These are phyloP conservation scores for Xylophagus ater DNA, from an alignment of 2,888 invertebrate species.

Conservation along the genomic window DNA sequence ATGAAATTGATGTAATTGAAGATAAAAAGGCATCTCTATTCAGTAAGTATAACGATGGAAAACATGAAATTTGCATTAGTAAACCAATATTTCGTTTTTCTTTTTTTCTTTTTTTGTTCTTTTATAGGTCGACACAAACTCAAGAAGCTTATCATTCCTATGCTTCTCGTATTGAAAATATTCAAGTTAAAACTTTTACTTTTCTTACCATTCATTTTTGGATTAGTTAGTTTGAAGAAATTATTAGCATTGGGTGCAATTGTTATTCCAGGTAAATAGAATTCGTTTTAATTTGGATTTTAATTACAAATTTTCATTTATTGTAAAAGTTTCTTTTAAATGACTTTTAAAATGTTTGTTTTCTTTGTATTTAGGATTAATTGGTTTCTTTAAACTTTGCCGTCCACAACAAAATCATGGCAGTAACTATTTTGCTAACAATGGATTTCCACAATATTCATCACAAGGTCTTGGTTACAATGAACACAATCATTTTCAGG, in stretches of 20 bases:
- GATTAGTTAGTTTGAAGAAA: conserved; percentile 75
- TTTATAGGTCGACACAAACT: conserved; percentile 63
- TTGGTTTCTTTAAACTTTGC: conserved; percentile 77
- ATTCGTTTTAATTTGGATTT: too few species aligned
- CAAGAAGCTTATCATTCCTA: conserved; percentile 71
- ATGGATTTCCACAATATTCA: conserved; percentile 50
- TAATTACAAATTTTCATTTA: too few species aligned
- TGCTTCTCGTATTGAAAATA: conserved; percentile 67
- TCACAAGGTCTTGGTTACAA: conserved; percentile 61
- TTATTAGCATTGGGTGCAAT: conserved; percentile 70
- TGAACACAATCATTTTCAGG: conserved; percentile 37
- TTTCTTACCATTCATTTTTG: conserved; percentile 71
- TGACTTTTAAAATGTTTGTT: too few species aligned
- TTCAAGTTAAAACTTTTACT: conserved; percentile 73
- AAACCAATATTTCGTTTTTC: neutral
- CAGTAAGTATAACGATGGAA: conserved; percentile 49
- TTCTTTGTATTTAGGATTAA: too few species aligned
- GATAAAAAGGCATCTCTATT: conserved; percentile 69
- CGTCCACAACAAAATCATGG: conserved; percentile 54
- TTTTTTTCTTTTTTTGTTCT: conserved; percentile 11
- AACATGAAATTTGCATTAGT: conserved; percentile 4
- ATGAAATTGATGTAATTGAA: conserved; percentile 71
- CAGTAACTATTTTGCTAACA: conserved; percentile 35
- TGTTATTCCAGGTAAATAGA: conserved; percentile 50
- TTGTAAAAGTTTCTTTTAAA: too few species aligned